A percentile compares a stretch with the other conserved stretches of the same genome.
These are phyloP conservation scores for Andrena praecox DNA, from an alignment of 2,888 invertebrate species.

Conservation along the genomic window DNA sequence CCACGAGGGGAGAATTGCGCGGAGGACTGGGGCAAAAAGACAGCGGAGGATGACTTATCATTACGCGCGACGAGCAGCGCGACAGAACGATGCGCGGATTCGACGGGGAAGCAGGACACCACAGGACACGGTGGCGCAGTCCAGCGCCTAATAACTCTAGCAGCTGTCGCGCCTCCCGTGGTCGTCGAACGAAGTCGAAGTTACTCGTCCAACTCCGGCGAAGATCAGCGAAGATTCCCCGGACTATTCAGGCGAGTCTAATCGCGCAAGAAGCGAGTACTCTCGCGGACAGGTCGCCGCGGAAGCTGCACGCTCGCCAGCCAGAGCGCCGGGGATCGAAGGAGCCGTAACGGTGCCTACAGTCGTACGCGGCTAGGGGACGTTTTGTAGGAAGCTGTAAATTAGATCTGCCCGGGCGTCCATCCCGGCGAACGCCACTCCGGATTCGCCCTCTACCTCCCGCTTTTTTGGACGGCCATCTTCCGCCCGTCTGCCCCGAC, in stretches of 20 bases:
- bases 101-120: background rate
- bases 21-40: background rate
- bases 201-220: conserved; percentile 4
- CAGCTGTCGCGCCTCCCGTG: background rate
- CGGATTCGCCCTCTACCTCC: conserved; percentile 41
- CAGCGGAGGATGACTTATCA: background rate
- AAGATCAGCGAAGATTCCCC: conserved; percentile 3
- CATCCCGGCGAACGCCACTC: conserved; percentile 42
- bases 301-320: conserved; percentile 57
- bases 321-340: conserved; percentile 59
- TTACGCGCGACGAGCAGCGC: background rate
- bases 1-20: background rate
- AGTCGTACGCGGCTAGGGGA: conserved; percentile 13
- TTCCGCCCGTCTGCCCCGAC: conserved; percentile 22
- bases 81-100: background rate
- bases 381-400: conserved; percentile 54
- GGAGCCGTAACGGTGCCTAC: conserved; percentile 62
- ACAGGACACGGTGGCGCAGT: background rate
- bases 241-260: background rate
- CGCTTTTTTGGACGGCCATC: conserved; percentile 7
- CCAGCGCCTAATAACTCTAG: conserved; percentile 23
- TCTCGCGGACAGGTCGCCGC: conserved; percentile 11
- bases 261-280: conserved; percentile 26
- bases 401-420: conserved; percentile 32
- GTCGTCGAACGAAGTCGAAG: background rate